Percentiles rank a stretch among this genome's conserved stretches.
phyloP scores from a whole-genome alignment of 1,140 invertebrate genomes.

The Stenopsyche tienmushanensis region DNA sequence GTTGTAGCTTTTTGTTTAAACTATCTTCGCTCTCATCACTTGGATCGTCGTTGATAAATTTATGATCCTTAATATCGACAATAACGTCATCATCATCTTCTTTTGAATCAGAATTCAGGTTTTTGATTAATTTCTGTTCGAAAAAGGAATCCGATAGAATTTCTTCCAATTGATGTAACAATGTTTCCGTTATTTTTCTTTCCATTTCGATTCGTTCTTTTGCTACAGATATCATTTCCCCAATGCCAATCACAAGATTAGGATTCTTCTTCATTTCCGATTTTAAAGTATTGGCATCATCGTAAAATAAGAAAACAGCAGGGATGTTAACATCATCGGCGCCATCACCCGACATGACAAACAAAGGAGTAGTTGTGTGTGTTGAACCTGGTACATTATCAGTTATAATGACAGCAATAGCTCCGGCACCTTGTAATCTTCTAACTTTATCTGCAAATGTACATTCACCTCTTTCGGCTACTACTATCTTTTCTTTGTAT shows the following conservation, averaged over 20 bases:
- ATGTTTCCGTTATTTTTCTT: neutral
- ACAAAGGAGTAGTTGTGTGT: constrained; percentile 74
- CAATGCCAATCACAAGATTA: constrained; percentile 24
- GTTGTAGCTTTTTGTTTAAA: too few relatives aligned
- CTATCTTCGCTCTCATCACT: too few relatives aligned
- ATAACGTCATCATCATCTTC: too few relatives aligned
- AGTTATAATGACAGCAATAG: constrained; percentile 81
- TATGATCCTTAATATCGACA: too few relatives aligned
- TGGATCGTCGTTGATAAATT: too few relatives aligned
- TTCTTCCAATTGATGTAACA: too few relatives aligned
- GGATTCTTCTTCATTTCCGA: constrained; percentile 21
- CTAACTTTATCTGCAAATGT: constrained; percentile 96
- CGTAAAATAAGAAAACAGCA: constrained; percentile 81
- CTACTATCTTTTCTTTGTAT: constrained; percentile 74
- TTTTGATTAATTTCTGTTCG: too few relatives aligned
- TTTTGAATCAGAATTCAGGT: too few relatives aligned
- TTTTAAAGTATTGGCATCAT: constrained; percentile 22
- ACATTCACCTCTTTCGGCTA: constrained; percentile 87
- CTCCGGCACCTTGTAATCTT: constrained; percentile 79
- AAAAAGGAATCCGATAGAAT: too few relatives aligned
- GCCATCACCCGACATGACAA: constrained; percentile 96
- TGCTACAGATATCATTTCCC: constrained; percentile 19
- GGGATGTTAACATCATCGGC: constrained; percentile 86
- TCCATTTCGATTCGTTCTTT: constrained; percentile 12
- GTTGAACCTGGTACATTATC: constrained; percentile 81